These are phyloP conservation scores for Neotoxoptera formosana DNA, from an alignment of 1,140 invertebrate genomes.

Conservation along the genomic window DNA sequence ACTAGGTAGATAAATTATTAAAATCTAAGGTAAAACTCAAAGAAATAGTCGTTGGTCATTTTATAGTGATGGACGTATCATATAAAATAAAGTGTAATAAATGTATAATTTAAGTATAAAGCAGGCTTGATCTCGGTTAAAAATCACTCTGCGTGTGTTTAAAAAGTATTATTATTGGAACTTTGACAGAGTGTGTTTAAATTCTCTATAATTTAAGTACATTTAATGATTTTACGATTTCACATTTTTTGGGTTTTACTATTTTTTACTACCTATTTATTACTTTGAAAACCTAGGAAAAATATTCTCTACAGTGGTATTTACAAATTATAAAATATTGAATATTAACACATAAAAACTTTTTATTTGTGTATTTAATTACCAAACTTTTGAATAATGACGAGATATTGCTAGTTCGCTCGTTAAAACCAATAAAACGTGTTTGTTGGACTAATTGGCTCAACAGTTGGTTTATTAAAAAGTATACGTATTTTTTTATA, in stretches of 20 bases:
- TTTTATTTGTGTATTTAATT: background rate
- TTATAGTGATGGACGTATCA: background rate
- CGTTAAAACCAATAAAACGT: background rate
- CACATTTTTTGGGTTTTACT: background rate
- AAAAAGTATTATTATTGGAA: background rate
- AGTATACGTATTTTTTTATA: slow-evolving; percentile 8
- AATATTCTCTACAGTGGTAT: background rate
- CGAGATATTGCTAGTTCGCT: background rate
- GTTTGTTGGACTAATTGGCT: slow-evolving; percentile 15
- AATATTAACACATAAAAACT: background rate
- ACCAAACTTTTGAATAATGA: background rate
- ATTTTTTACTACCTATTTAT: background rate
- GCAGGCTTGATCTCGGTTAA: background rate
- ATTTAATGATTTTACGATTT: background rate
- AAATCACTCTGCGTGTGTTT: background rate
- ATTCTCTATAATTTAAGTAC: background rate
- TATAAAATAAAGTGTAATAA: background rate
- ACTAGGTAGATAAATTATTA: background rate
- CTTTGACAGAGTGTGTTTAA: background rate
- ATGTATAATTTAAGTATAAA: background rate
- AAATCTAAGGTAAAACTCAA: background rate
- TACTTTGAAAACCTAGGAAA: background rate
- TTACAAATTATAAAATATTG: background rate
- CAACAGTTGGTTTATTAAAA: slow-evolving; percentile 43
- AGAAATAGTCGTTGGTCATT: background rate